Conservation (phyloP, 92 coral and sea anemone species). For the Phymanthus crucifer region DNA sequence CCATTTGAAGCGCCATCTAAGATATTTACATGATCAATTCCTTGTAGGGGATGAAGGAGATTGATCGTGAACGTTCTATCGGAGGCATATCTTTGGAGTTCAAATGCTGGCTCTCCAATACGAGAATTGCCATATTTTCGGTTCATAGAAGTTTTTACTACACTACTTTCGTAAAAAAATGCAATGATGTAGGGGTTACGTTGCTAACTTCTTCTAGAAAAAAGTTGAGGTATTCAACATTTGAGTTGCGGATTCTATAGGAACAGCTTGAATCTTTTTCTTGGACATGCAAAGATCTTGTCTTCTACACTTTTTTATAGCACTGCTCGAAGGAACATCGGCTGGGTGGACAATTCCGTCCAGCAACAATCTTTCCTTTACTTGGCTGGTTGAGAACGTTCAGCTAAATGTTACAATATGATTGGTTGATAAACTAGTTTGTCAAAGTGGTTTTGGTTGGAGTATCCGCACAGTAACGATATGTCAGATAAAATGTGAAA, state of each 20-base stretch:
- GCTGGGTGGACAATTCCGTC: neutral
- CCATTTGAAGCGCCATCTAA: constrained; percentile 58
- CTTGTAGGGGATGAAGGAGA: constrained; percentile 42
- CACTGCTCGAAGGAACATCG: neutral
- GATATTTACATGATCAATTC: constrained; percentile 42
- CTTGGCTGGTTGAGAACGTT: too few relatives aligned
- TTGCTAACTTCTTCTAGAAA: neutral
- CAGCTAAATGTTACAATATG: too few relatives aligned
- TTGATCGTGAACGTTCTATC: constrained; percentile 40
- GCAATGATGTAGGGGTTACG: constrained; percentile 46
- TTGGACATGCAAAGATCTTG: neutral
- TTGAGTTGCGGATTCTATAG: neutral
- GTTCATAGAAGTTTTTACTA: constrained; percentile 24
- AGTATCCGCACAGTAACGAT: too few relatives aligned
- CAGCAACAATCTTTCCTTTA: neutral
- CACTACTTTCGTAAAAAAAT: constrained; percentile 52
- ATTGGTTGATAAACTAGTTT: too few relatives aligned
- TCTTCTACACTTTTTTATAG: neutral
- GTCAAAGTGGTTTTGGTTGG: too few relatives aligned
- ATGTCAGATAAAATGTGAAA: too few relatives aligned
- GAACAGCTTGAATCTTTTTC: neutral
- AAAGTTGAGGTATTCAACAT: neutral
- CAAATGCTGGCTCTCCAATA: constrained; percentile 32
- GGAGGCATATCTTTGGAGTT: constrained; percentile 37
- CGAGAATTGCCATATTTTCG: constrained; percentile 47